Evolutionary conservation across 2,797 vertebrate genomes (phyloP), one percentile per base, ranked within the genome.

Genomic region (Cossypha polioptera): DNA sequence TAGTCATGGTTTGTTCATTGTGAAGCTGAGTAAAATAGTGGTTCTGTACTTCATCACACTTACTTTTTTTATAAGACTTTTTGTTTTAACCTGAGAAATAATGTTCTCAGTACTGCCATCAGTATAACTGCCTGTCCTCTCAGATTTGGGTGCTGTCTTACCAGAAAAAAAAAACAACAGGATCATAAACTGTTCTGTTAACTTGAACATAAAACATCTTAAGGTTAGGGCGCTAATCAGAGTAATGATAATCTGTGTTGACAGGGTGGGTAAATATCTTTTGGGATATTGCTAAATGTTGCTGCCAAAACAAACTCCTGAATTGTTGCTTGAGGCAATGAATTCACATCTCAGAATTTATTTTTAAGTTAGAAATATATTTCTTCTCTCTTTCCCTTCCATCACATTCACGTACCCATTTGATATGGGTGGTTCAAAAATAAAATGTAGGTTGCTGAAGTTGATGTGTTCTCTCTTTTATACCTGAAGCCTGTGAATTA

Each of bases 21-120:
- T 97, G 91, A 96, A 96, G 47, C 66, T 94, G 67, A 94, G 59
- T 95, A 95, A 97, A 86, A 96, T 75, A 84, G 90, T 91, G 51
- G 28, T 86, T 94, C 92, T 69, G 65, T 90, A 86, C 86, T 95
- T 97, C 69, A 69, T 96, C 92, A 77, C 73, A 86, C 77, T 95
- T 94, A 54, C 24, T 51, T 95, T 92, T 95, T 97, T 94, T 43
- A 73, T 84, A 84, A 81, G 72, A 91, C 19, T 87, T 88, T 62
- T 88, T 92, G 85, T 97, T 94, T 95, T 84, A 77, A 90, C 24
- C 42, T 88, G 76, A 66, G 75, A 94, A 93, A 35, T 68, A 57
- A 90, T 4, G 2, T 71, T 80, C 65, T 86, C 77, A 65, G 51
- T 81, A 54, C 45, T 71, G 66, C 76, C 71, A 33, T 91, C 40